Conservation (phyloP, 1,140 invertebrate species). For the Panonychus citri region DNA sequence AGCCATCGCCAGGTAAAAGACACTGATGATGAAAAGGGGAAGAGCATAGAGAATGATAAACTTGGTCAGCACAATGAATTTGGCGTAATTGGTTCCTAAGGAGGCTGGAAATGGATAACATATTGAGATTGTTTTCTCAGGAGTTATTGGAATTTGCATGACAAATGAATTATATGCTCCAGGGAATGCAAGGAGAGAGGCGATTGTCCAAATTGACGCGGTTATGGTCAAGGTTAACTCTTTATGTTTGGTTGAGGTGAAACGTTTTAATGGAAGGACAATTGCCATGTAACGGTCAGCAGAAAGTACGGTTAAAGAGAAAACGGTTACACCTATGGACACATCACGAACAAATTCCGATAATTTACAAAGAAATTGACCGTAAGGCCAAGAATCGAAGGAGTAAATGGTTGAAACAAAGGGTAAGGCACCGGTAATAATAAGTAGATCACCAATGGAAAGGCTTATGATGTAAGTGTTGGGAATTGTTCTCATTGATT, state of each 20-base stretch:
- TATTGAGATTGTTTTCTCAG: constrained; percentile 28
- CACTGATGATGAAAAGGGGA: constrained; percentile 51
- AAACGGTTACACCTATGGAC: constrained; percentile 78
- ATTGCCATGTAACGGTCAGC: constrained; percentile 68
- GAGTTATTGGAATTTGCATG: constrained; percentile 28
- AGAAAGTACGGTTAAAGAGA: constrained; percentile 68
- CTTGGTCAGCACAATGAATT: constrained; percentile 38
- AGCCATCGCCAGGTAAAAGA: constrained; percentile 71
- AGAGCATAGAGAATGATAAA: constrained; percentile 63
- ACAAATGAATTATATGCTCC: constrained; percentile 49
- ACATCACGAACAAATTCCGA: constrained; percentile 71
- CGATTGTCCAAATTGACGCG: constrained; percentile 48
- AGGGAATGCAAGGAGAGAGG: constrained; percentile 47
- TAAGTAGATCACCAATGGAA: constrained; percentile 51
- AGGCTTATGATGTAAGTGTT: constrained; percentile 66
- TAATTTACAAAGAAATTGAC: constrained; percentile 43
- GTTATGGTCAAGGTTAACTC: constrained; percentile 11
- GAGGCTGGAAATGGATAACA: constrained; percentile 57
- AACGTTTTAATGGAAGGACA: constrained; percentile 42
- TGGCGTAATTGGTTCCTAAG: constrained; percentile 41
- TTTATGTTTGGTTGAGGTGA: constrained; percentile 26
- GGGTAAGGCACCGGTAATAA: constrained; percentile 49
- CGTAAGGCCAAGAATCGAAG: constrained; percentile 61
- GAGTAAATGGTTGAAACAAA: constrained; percentile 59
- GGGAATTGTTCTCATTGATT: constrained; percentile 61